These are phyloP conservation scores for Ips typographus DNA, from an alignment of 1,140 invertebrate genomes.

Conservation along the genomic window DNA sequence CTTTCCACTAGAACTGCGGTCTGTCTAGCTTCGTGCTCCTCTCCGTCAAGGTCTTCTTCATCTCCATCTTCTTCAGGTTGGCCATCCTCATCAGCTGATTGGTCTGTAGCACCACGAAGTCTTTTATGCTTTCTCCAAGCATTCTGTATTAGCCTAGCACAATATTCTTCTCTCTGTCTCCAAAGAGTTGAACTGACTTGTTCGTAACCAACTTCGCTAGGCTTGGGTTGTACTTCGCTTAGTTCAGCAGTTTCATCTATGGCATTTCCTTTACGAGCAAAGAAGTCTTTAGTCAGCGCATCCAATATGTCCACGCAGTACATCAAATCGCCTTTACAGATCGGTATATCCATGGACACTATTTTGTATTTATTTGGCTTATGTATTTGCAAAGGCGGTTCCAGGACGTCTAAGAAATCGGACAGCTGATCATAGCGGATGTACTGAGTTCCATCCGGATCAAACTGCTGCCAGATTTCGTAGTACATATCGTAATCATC, in stretches of 20 bases:
- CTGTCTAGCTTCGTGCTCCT: slow-evolving; percentile 56
- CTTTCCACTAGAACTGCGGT: slow-evolving; percentile 82
- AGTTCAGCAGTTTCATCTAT: slow-evolving; percentile 86
- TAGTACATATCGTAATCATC: slow-evolving; percentile 99
- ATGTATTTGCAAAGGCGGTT: slow-evolving; percentile 92
- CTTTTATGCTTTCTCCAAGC: slow-evolving; percentile 87
- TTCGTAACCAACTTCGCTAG: slow-evolving; percentile 86
- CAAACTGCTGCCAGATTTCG: slow-evolving; percentile 98
- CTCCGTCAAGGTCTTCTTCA: slow-evolving; percentile 45
- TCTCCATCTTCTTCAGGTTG: slow-evolving; percentile 45
- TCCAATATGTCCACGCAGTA: slow-evolving; percentile 98
- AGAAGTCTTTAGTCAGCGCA: slow-evolving; percentile 94
- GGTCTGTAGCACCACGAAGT: slow-evolving; percentile 55
- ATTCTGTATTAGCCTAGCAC: slow-evolving; percentile 91
- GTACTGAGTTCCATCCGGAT: slow-evolving; percentile 96
- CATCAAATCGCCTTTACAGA: slow-evolving; percentile 95
- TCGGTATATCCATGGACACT: slow-evolving; percentile 97
- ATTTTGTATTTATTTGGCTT: slow-evolving; percentile 99
- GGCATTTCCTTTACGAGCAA: slow-evolving; percentile 90
- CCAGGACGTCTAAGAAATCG: slow-evolving; percentile 92
- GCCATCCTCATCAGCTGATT: slow-evolving; percentile 52
- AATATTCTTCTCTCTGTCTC: slow-evolving; percentile 94
- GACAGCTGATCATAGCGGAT: slow-evolving; percentile 91
- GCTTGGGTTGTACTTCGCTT: slow-evolving; percentile 71
- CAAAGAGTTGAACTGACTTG: slow-evolving; percentile 90